Evolutionary conservation across 2,888 invertebrate genomes (phyloP), one percentile per base, ranked within the genome.

Genomic region (Pollenia griseotomentosa): DNA sequence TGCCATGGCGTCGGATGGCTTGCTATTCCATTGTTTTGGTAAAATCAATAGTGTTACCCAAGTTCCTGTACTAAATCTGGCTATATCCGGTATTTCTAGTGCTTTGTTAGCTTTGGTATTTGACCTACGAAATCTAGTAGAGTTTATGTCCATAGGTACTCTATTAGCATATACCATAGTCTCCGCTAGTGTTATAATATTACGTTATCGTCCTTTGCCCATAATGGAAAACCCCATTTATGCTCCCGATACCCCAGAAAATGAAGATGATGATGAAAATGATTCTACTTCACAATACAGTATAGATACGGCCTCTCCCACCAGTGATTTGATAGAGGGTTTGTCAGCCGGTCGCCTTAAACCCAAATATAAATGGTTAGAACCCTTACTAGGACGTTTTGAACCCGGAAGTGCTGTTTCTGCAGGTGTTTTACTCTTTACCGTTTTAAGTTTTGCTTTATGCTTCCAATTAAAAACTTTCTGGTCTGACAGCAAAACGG

Each of bases 111-210:
- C 98, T 6, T 93, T 98, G 57, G 92, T 98, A 53, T 97, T 98
- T 90, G 98, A 98, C 93, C 94, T 98, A 89, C 96, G 97, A 89
- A 97, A 97, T 89, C 94, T 98, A 59, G 98, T 98, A 0, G 98
- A 98, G 92, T 98, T 98, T 92, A 98, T 98, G 97, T 98, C 98
- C 2, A 98, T 98, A 90, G 97, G 97, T 0, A 97, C 97, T 0
- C 94, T 98, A 73, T 93, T 97, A 89, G 97, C 98, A 0, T 98
- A 98, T 92, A 98, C 98, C 2, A 97, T 98, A 88, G 98, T 98
- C 4, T 97, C 98, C 88, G 97, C 97, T 14, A 96, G 97, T 86
- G 97, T 98, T 8, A 97, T 98, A 78, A 96, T 98, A 70, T 94
- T 98, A 77, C 95, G 98, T 66, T 98, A 98, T 91, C 94, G 96